These are phyloP conservation scores for Macrotis lagotis DNA, from an alignment of 2,113 vertebrate species.

Conservation along the genomic window DNA sequence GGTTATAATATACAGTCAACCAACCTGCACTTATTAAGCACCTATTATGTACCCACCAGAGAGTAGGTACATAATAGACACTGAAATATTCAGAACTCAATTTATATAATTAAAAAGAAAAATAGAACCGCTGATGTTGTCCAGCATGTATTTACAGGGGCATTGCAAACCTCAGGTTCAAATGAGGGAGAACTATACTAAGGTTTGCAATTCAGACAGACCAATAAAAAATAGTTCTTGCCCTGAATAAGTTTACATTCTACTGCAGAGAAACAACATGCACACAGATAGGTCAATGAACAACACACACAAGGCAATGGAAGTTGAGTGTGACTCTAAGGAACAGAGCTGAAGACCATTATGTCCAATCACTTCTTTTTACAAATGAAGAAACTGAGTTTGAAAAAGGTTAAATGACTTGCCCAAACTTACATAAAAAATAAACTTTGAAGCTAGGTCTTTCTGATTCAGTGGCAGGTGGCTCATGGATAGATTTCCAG, in stretches of 20 bases:
- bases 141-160: too few species aligned
- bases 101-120: too few species aligned
- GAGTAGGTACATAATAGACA: background rate
- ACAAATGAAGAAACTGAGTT: background rate
- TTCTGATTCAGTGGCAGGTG: background rate
- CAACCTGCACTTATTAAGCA: background rate
- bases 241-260: background rate
- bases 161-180: too few species aligned
- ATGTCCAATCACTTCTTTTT: background rate
- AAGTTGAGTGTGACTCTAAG: too few species aligned
- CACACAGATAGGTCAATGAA: background rate
- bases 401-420: background rate
- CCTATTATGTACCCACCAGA: too few species aligned
- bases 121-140: too few species aligned
- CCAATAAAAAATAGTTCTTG: background rate
- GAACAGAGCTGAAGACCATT: background rate
- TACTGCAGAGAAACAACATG: background rate
- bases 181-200: too few species aligned
- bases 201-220: too few species aligned
- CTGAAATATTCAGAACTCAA: too few species aligned
- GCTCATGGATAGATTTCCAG: background rate
- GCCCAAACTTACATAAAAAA: background rate
- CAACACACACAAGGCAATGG: background rate
- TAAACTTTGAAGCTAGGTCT: background rate
- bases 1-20: too few species aligned